These are phyloP conservation scores for Perognathus longimembris DNA, from an alignment of 2,113 vertebrate species.

Conservation along the genomic window DNA sequence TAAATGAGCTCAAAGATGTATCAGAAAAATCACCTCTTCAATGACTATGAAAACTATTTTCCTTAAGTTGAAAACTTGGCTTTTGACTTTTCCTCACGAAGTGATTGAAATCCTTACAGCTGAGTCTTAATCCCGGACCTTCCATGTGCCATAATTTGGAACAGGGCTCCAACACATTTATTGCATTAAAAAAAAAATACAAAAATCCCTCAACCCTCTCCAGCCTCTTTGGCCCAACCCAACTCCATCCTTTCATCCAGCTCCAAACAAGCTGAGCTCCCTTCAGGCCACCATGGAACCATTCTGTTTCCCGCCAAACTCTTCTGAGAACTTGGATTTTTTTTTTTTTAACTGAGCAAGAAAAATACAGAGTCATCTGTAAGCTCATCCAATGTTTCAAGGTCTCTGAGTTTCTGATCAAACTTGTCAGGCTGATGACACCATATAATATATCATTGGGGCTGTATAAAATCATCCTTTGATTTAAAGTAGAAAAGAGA, in stretches of 20 bases:
- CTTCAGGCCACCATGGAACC: conserved; percentile 57
- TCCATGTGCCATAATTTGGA: neutral
- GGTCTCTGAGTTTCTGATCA: conserved; percentile 29
- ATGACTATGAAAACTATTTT: conserved; percentile 50
- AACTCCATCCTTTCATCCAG: neutral
- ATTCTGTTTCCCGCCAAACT: conserved; percentile 65
- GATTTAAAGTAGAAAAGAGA: conserved; percentile 20
- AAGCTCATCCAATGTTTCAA: conserved; percentile 18
- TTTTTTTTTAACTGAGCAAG: neutral
- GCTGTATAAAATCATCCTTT: conserved; percentile 55
- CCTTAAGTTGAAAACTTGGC: conserved; percentile 37
- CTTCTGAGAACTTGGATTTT: conserved; percentile 53
- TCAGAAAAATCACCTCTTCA: conserved; percentile 30
- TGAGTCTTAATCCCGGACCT: conserved; percentile 44
- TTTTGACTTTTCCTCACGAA: neutral
- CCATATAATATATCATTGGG: conserved; percentile 30
- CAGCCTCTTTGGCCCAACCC: neutral
- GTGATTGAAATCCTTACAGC: conserved; percentile 25
- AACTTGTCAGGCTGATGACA: conserved; percentile 52
- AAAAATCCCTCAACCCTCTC: neutral
- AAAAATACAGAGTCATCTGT: conserved; percentile 49
- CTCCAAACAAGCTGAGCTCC: conserved; percentile 53
- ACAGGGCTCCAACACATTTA: neutral
- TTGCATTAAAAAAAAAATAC: neutral
- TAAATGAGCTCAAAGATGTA: conserved; percentile 50